A percentile compares a stretch with the other conserved stretches of the same genome.
These are phyloP conservation scores for Cerastoderma edule DNA, from an alignment of 2,888 invertebrate species.

Conservation along the genomic window DNA sequence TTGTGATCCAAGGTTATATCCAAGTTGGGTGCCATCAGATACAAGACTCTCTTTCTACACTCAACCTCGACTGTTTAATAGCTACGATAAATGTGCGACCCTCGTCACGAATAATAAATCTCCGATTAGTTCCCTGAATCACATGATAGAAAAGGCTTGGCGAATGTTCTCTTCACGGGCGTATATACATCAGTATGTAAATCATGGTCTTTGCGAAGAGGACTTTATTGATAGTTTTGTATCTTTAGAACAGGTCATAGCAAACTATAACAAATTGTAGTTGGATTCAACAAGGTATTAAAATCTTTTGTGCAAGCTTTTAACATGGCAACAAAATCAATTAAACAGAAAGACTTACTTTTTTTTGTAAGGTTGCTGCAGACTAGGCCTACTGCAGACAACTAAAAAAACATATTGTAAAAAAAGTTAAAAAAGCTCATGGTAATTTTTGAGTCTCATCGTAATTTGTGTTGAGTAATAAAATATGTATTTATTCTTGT, in stretches of 20 bases:
- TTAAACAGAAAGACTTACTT: no score
- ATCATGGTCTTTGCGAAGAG: conserved; percentile 82
- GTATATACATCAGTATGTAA: conserved; percentile 84
- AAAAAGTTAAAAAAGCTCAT: no score
- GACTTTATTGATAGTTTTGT: conserved; percentile 83
- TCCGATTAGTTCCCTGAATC: conserved; percentile 75
- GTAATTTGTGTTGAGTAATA: no score
- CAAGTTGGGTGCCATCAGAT: conserved; percentile 76
- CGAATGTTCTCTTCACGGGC: conserved; percentile 83
- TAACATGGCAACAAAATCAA: no score
- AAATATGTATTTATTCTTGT: no score
- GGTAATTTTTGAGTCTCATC: no score
- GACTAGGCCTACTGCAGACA: no score
- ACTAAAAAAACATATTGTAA: no score
- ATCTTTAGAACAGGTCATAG: conserved; percentile 82
- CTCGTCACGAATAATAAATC: conserved; percentile 82
- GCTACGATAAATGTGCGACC: conserved; percentile 81
- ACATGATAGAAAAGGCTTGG: conserved; percentile 82
- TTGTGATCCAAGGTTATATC: conserved; percentile 75
- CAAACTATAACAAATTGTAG: conserved; percentile 76
- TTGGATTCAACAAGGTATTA: background rate
- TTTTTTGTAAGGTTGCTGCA: no score
- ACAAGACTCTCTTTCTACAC: conserved; percentile 66
- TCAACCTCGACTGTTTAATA: conserved; percentile 77
- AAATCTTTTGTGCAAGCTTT: no score